Percentiles rank a stretch among this genome's conserved stretches.
Evolutionary conservation across 2,113 vertebrate genomes (phyloP).

Genomic region (Platichthys flesus): DNA sequence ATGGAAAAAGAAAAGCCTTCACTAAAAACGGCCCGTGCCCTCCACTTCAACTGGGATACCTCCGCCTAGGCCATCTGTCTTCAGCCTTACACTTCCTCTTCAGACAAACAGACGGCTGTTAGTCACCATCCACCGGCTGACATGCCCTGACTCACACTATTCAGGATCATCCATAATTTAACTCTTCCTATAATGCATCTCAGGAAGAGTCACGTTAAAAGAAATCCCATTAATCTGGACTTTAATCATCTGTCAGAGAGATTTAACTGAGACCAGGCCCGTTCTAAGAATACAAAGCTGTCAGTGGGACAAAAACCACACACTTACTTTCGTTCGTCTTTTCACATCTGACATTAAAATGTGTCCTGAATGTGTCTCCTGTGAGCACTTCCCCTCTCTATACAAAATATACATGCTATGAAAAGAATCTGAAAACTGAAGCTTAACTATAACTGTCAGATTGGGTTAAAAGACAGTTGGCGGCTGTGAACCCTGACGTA

Average conservation of each 20-base stretch:
- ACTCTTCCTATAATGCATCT: constrained; percentile 48
- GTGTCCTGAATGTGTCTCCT: too few species aligned
- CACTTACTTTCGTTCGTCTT: too few species aligned
- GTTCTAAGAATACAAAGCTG: constrained; percentile 16
- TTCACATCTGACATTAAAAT: too few species aligned
- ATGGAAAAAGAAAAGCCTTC: not conserved
- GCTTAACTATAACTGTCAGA: too few species aligned
- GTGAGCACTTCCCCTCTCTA: too few species aligned
- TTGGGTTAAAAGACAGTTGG: not conserved
- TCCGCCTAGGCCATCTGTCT: constrained; percentile 33
- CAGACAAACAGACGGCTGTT: constrained; percentile 38
- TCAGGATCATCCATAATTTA: constrained; percentile 45
- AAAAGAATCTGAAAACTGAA: too few species aligned
- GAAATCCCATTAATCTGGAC: constrained; percentile 19
- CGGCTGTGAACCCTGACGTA: constrained; percentile 58
- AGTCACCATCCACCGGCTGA: constrained; percentile 65
- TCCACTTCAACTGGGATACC: constrained; percentile 12
- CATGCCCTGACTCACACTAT: constrained; percentile 64
- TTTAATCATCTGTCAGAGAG: constrained; percentile 55
- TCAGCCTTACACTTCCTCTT: constrained; percentile 45
- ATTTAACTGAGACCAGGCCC: constrained; percentile 58
- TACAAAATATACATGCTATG: too few species aligned
- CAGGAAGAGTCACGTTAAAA: constrained; percentile 54
- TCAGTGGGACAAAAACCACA: not conserved
- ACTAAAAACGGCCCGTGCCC: constrained; percentile 28